A percentile compares a stretch with the other conserved stretches of the same genome.
phyloP scores from a whole-genome alignment of 2,888 invertebrate species.

The Baccha elongata region DNA sequence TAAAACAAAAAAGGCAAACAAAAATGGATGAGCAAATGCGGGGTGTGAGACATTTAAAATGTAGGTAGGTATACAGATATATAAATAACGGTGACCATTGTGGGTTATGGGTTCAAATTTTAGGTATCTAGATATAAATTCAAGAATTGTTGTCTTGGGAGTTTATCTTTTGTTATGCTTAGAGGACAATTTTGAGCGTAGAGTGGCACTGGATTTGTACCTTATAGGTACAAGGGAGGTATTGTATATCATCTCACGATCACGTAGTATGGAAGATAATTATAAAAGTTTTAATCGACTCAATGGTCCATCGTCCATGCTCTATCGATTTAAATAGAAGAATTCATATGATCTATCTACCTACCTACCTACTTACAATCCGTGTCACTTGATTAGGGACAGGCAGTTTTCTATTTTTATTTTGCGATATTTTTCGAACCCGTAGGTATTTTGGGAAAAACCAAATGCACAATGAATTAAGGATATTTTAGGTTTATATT shows the following conservation, averaged over 20 bases:
- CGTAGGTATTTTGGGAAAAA: too few species aligned
- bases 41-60: too few species aligned
- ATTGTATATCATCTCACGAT: slow-evolving; percentile 46
- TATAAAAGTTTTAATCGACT: slow-evolving; percentile 69
- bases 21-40: not conserved
- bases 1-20: not conserved
- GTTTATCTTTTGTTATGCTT: not conserved
- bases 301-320: slow-evolving; percentile 36
- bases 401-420: too few species aligned
- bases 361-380: too few species aligned
- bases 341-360: too few species aligned
- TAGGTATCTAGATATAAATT: slow-evolving; percentile 5
- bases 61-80: slow-evolving; percentile 31
- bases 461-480: too few species aligned
- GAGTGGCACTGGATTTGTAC: not conserved
- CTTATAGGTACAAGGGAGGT: not conserved
- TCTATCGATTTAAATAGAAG: slow-evolving; percentile 13
- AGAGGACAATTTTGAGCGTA: not conserved
- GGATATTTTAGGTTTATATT: too few species aligned
- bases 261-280: slow-evolving; percentile 67
- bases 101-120: slow-evolving; percentile 66
- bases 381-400: too few species aligned
- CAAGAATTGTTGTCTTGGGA: slow-evolving; percentile 34
- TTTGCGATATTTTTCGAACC: too few species aligned
- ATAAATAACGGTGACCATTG: slow-evolving; percentile 73